Evolutionary conservation across 1,140 invertebrate genomes (phyloP), one percentile per base, ranked within the genome.

Genomic region (Littorina saxatilis): DNA sequence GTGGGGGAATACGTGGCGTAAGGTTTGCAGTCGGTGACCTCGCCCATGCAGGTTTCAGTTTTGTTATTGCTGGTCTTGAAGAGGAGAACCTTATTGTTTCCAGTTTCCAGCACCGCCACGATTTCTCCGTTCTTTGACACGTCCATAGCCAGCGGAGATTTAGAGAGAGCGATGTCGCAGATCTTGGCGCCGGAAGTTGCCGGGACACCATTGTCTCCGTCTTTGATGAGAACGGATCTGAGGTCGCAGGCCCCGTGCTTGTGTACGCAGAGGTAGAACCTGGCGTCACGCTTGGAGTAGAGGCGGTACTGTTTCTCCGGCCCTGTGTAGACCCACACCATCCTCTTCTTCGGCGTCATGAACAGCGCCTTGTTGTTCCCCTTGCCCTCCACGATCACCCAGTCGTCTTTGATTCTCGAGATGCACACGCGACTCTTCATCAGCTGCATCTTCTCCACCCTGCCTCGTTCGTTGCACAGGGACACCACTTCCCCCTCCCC

Each of bases 231-330:
- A 9, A 58, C 13, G 9, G 55, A 58, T 23, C 55, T 58, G 15
- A 58, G 55, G 55, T 58, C 55, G n/a, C 55, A 58, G 15, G 3
- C n/a, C 23, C n/a, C 55, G 3, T 58, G 13, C 55, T 58, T 4
- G 55, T 58, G 23, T 9, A 58, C 55, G 55, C 55, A 58, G 15
- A 58, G 55, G 55, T 58, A 58, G n/a, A 58, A 58, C n/a, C 55
- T 7, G 3, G 55, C 55, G 4, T 58, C n/a, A 23, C 4, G 55
- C 55, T 58, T 58, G 55, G 15, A 58, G 55, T 58, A 58, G 15
- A 58, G 55, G 15, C 55, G 55, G 55, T 58, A 58, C 15, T 23
- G 55, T 23, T 58, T 23, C 55, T 58, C 55, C 15, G 55, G 55
- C 9, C 55, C 55, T 3, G 55, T 23, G 55, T 23, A 11, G 55